phyloP scores from a whole-genome alignment of 2,797 vertebrate species.

The Sylvia borin region DNA sequence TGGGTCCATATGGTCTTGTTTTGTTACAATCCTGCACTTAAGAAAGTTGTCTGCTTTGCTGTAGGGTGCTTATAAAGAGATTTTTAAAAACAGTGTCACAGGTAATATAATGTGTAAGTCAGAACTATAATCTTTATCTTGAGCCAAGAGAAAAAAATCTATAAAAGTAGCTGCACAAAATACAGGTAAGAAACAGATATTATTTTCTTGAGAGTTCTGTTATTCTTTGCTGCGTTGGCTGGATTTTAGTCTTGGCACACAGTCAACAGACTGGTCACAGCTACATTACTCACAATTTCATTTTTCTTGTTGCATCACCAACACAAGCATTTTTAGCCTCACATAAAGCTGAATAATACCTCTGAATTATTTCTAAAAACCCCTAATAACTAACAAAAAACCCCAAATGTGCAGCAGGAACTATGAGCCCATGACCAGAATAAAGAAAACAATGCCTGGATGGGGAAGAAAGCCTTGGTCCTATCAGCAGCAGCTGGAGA shows the following conservation, averaged over 20 bases:
- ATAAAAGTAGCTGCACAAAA: background rate
- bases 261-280: background rate
- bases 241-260: background rate
- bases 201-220: background rate
- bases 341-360: background rate
- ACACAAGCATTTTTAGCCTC: background rate
- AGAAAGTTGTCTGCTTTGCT: background rate
- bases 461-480: background rate
- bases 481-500: background rate
- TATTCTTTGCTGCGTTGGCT: background rate
- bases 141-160: background rate
- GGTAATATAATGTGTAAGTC: background rate
- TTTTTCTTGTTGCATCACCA: slow-evolving; percentile 9
- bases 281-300: background rate
- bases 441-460: background rate
- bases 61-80: background rate
- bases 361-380: background rate
- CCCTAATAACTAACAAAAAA: background rate
- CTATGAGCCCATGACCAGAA: background rate
- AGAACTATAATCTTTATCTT: background rate
- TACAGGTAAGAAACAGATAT: background rate
- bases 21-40: background rate
- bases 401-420: background rate
- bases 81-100: background rate
- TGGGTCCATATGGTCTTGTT: background rate